Base-by-base conservation (phyloP, 1,140 invertebrate genomes). In the Drosophila sp. region DNA sequence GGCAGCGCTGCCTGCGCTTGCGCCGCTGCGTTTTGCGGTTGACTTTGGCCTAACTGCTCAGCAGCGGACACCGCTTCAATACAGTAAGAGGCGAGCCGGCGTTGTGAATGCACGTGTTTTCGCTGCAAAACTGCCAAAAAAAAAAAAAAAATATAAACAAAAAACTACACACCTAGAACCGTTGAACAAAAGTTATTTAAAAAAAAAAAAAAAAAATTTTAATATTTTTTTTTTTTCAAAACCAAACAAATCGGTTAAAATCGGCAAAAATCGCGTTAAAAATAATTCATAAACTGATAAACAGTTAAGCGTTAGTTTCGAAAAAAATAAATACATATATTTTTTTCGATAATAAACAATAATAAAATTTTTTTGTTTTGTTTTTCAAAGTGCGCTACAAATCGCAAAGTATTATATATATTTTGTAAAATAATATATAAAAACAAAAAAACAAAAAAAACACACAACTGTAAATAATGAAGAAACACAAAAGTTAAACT, bases 21-120 rank as follows among this genome's bases (percentile, higher is more conserved):
- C 64, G 41, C 34, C 38, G 71, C 45, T 46, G 69, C 32, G 54
- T 58, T 56, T 56, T 51, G 62, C 74, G 64, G 53, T 70, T 70
- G 80, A 89, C 82, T 90, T 90, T 90, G 89, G 90, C 89, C 90
- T 91, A 91, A 91, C 90, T 91, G 90, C 78, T 87, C 73, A 46
- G 65, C 77, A 62, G 71, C 80, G 72, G 72, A 81, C 64, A 91
- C 78, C 76, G 76, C 86, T 90, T 74, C 78, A 91, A 91, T 91
- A 91, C 90, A 91, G 90, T 91, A 91, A 91, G 90, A 91, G 78
- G 81, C 89, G 86, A 91, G 76, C 90, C 89, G 83, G 80, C 90
- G 81, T 78, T 91, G 90, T 91, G 90, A 76, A 90, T 91, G 90
- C 90, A 91, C 89, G 90, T 91, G 90, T 91, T 91, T 83, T 62